These are phyloP conservation scores for Lasioglossum malachurum DNA, from an alignment of 2,888 invertebrate genomes.

Conservation along the genomic window DNA sequence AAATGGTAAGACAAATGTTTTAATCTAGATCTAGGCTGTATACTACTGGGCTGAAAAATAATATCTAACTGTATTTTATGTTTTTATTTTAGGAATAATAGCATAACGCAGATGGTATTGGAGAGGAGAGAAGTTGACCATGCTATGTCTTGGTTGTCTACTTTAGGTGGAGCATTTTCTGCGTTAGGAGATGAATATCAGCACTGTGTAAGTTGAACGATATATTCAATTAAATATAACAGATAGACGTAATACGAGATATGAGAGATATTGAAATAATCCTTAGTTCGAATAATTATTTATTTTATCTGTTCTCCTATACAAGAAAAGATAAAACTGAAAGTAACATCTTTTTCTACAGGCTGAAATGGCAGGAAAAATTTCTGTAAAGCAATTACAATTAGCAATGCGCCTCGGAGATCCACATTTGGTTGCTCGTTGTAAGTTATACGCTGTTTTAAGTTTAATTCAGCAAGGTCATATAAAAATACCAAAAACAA, in stretches of 20 bases:
- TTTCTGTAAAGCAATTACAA: constrained; percentile 93
- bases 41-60: neutral
- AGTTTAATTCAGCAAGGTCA: constrained; percentile 94
- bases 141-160: constrained; percentile 97
- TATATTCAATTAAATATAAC: neutral
- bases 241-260: neutral
- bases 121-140: constrained; percentile 92
- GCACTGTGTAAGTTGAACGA: constrained; percentile 88
- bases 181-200: constrained; percentile 95
- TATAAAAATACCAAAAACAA: constrained; percentile 87
- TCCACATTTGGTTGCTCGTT: constrained; percentile 92
- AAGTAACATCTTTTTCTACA: constrained; percentile 81
- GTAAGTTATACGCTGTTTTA: constrained; percentile 94
- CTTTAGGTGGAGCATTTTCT: constrained; percentile 98
- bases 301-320: neutral
- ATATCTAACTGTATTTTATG: constrained; percentile 8
- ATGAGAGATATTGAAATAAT: neutral
- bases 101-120: constrained; percentile 85
- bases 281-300: neutral
- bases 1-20: constrained; percentile 87
- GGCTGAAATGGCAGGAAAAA: constrained; percentile 95
- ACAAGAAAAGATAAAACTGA: neutral
- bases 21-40: constrained; percentile 5
- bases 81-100: constrained; percentile 85
- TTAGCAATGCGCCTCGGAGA: constrained; percentile 94